A percentile compares a stretch with the other conserved stretches of the same genome.
Conservation (phyloP, 2,888 invertebrate genomes). For the Bhutanitis thaidina region DNA sequence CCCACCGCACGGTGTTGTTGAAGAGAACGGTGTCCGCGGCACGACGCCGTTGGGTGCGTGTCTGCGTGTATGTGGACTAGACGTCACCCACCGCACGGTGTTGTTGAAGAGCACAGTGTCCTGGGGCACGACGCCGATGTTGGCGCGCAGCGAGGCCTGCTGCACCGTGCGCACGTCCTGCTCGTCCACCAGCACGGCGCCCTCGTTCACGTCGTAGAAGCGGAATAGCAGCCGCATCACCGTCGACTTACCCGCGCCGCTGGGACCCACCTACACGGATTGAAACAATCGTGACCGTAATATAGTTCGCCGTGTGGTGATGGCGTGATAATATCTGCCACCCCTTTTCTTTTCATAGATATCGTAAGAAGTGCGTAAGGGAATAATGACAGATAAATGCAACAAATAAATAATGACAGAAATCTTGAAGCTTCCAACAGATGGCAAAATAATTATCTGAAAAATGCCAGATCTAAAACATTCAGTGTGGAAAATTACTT, state of each 20-base stretch:
- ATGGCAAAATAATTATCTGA: too few species aligned
- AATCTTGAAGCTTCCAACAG: too few species aligned
- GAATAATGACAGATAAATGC: too few species aligned
- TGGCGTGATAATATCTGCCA: too few species aligned
- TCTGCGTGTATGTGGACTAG: too few species aligned
- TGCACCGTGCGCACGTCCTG: slow-evolving; percentile 93
- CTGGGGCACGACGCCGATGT: slow-evolving; percentile 97
- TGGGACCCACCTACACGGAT: slow-evolving; percentile 86
- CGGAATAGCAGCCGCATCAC: slow-evolving; percentile 96
- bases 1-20: slow-evolving; percentile 91
- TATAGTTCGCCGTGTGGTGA: too few species aligned
- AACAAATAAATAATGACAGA: too few species aligned
- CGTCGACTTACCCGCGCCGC: slow-evolving; percentile 97
- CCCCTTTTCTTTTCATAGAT: too few species aligned
- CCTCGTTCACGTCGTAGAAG: slow-evolving; percentile 96
- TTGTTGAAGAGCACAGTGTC: slow-evolving; percentile 98
- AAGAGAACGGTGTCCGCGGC: slow-evolving; percentile 97
- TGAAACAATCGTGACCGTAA: too few species aligned
- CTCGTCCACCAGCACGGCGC: slow-evolving; percentile 92
- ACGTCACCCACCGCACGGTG: slow-evolving; percentile 87
- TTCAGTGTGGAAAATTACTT: too few species aligned
- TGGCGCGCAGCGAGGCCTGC: slow-evolving; percentile 89
- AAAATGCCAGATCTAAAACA: too few species aligned
- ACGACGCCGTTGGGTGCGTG: slow-evolving; percentile 95
- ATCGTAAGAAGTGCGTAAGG: too few species aligned